phyloP scores from a whole-genome alignment of 2,888 invertebrate genomes.

The Diabrotica balteata region DNA sequence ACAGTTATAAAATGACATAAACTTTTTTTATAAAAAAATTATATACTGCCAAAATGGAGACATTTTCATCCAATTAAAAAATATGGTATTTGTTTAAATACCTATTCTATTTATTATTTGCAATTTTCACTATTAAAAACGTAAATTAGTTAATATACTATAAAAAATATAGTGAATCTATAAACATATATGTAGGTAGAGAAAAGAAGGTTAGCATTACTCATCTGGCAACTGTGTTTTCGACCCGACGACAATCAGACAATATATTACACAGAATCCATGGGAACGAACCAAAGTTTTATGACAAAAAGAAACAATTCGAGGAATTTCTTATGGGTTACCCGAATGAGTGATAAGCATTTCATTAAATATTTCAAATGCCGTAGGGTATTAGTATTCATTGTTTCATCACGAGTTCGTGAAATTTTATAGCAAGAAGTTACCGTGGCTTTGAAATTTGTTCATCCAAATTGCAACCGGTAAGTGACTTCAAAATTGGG shows the following conservation, averaged over 20 bases:
- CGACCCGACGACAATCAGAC: slow-evolving; percentile 16
- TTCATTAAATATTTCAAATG: slow-evolving; percentile 33
- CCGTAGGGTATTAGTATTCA: slow-evolving; percentile 27
- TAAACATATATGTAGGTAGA: slow-evolving; percentile 1
- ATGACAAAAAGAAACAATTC: slow-evolving; percentile 31
- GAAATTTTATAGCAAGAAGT: slow-evolving; percentile 27
- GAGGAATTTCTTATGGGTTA: slow-evolving; percentile 32
- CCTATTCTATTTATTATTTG: no score
- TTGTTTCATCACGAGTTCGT: slow-evolving; percentile 34
- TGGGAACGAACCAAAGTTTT: slow-evolving; percentile 30
- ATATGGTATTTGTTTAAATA: no score
- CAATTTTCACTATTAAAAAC: no score
- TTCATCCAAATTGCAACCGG: slow-evolving; percentile 15
- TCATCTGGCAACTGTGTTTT: slow-evolving; percentile 11
- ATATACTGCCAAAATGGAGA: no score
- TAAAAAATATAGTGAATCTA: not conserved
- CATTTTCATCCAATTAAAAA: no score
- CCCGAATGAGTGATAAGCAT: slow-evolving; percentile 31
- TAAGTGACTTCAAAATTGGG: slow-evolving; percentile 5
- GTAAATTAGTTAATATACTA: not conserved
- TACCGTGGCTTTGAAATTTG: slow-evolving; percentile 26
- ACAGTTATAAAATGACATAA: no score
- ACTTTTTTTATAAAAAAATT: no score
- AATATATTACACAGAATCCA: slow-evolving; percentile 28
- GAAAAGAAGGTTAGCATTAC: not conserved